A percentile compares a stretch with the other conserved stretches of the same genome.
phyloP scores from a whole-genome alignment of 2,797 vertebrate species.

The Epinephelus awoara region DNA sequence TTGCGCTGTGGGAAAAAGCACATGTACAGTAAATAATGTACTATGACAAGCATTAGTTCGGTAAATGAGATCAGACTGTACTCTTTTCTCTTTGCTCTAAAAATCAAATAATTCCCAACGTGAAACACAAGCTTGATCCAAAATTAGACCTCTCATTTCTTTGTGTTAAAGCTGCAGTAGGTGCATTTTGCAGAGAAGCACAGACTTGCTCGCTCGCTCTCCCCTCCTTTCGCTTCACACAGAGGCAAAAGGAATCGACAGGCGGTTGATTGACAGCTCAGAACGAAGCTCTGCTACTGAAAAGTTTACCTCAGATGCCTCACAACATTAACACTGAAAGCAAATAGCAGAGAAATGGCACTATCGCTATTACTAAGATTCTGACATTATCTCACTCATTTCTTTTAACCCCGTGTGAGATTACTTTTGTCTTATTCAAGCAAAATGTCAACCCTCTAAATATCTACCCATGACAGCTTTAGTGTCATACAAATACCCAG shows the following conservation, averaged over 20 bases:
- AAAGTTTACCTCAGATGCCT: constrained; percentile 40
- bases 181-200: constrained; percentile 42
- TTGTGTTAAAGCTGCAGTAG: constrained; percentile 46
- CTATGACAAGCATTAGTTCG: constrained; percentile 4
- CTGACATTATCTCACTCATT: constrained; percentile 30
- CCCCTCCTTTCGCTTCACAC: constrained; percentile 23
- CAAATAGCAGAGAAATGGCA: constrained; percentile 33
- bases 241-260: constrained; percentile 36
- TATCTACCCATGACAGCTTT: background rate
- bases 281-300: constrained; percentile 34
- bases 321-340: constrained; percentile 8
- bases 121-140: constrained; percentile 45
- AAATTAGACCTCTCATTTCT: constrained; percentile 64
- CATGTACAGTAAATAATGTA: constrained; percentile 33
- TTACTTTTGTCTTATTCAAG: constrained; percentile 31
- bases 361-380: constrained; percentile 16
- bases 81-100: constrained; percentile 28
- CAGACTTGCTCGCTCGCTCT: constrained; percentile 7
- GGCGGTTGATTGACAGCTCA: constrained; percentile 57
- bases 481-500: background rate
- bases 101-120: constrained; percentile 39
- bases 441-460: constrained; percentile 35
- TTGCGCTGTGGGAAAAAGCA: constrained; percentile 12
- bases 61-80: constrained; percentile 28
- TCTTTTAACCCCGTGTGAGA: constrained; percentile 12